Evolutionary conservation across 2,888 invertebrate species (phyloP).

Genomic region (Hydroisotoma schaefferi): DNA sequence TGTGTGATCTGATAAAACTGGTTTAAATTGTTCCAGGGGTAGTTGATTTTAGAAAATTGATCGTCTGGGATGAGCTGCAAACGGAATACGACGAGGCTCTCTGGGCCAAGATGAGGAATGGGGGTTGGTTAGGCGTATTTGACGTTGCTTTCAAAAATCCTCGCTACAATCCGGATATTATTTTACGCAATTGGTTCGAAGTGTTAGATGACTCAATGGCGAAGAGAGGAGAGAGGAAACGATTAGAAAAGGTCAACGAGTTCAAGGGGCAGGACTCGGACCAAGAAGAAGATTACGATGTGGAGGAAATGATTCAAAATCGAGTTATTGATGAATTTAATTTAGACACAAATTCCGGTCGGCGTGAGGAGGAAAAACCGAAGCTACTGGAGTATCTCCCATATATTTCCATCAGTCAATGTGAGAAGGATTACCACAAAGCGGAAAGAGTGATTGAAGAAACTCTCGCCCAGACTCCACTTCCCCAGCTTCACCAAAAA

Average conservation of each 20-base stretch:
- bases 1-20: too few species aligned
- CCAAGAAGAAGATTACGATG: constrained; percentile 43
- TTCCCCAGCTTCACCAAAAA: too few species aligned
- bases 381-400: too few species aligned
- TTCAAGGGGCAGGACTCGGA: neutral
- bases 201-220: neutral
- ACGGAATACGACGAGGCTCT: constrained; percentile 15
- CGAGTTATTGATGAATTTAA: constrained; percentile 38
- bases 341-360: too few species aligned
- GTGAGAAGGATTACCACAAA: too few species aligned
- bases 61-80: constrained; percentile 5
- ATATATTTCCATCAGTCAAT: too few species aligned
- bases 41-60: constrained; percentile 28
- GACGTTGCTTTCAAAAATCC: neutral
- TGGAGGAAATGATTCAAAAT: constrained; percentile 40
- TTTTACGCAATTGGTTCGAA: constrained; percentile 18
- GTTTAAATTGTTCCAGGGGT: constrained; percentile 19
- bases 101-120: constrained; percentile 20
- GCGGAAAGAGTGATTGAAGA: too few species aligned
- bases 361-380: too few species aligned
- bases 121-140: constrained; percentile 24
- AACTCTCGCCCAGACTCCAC: too few species aligned
- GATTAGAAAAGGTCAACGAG: constrained; percentile 10
- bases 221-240: too few species aligned
- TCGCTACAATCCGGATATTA: too few species aligned